phyloP scores from a whole-genome alignment of 2,797 vertebrate genomes.

The Hephaestus fuliginosus region DNA sequence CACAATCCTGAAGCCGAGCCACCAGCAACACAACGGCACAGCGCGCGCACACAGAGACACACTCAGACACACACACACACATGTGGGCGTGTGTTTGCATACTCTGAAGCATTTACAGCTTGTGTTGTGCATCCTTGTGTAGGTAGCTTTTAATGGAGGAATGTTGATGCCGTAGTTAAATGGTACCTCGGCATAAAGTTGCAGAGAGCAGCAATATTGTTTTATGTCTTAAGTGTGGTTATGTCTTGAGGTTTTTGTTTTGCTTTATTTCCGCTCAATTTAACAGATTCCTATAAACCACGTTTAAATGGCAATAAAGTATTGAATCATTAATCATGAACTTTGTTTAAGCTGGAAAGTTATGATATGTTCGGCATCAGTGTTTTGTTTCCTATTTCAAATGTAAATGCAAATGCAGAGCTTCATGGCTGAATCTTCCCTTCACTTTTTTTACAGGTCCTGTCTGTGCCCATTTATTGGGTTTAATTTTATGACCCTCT shows the following conservation, averaged over 20 bases:
- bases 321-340: constrained; percentile 6
- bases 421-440: constrained; percentile 18
- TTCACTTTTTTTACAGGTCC: constrained; percentile 10
- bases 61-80: constrained; percentile 47
- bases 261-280: constrained; percentile 34
- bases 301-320: constrained; percentile 19
- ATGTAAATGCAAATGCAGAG: background rate
- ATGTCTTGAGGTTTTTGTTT: constrained; percentile 47
- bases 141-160: constrained; percentile 43
- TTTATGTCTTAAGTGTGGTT: constrained; percentile 40
- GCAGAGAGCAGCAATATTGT: constrained; percentile 7
- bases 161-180: constrained; percentile 36
- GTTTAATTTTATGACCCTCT: constrained; percentile 32
- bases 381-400: constrained; percentile 21
- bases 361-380: constrained; percentile 10
- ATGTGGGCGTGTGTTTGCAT: constrained; percentile 62
- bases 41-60: constrained; percentile 59
- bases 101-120: constrained; percentile 62
- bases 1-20: constrained; percentile 91
- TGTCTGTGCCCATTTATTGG: constrained; percentile 27
- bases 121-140: constrained; percentile 57
- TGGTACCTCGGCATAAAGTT: constrained; percentile 36
- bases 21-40: constrained; percentile 80
- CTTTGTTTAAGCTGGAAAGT: constrained; percentile 29
- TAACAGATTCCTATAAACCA: constrained; percentile 44